phyloP scores from a whole-genome alignment of 2,888 invertebrate species.

The Willowsia nigromaculata region DNA sequence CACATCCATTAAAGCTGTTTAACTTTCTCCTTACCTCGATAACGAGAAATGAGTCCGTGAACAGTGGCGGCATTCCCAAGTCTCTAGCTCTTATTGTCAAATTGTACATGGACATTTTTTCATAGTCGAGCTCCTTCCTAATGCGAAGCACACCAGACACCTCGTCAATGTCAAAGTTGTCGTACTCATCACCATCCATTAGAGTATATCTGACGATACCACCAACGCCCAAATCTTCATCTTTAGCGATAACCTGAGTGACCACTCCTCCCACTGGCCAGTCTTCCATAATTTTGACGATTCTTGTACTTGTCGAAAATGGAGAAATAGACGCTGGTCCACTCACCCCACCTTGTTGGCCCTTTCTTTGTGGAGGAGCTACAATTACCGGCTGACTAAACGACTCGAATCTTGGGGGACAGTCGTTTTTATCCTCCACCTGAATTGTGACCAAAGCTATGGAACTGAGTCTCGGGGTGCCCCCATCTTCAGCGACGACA shows the following conservation, averaged over 20 bases:
- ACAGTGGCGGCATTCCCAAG: conserved; percentile 89
- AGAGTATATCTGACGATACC: conserved; percentile 91
- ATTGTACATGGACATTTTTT: conserved; percentile 93
- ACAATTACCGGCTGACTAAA: conserved; percentile 76
- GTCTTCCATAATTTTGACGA: conserved; percentile 93
- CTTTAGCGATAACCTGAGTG: conserved; percentile 90
- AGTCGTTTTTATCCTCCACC: conserved; percentile 95
- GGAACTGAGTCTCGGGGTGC: conserved; percentile 86
- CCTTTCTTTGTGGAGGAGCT: not conserved
- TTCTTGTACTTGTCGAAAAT: conserved; percentile 47
- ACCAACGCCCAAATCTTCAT: conserved; percentile 91
- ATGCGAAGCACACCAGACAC: conserved; percentile 93
- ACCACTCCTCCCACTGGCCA: conserved; percentile 91
- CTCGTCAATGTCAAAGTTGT: conserved; percentile 89
- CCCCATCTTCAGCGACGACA: conserved; percentile 90
- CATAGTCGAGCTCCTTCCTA: conserved; percentile 90
- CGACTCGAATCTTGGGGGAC: conserved; percentile 90
- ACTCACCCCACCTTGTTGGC: not conserved
- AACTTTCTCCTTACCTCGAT: conserved; percentile 90
- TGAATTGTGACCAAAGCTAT: conserved; percentile 90
- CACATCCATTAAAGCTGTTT: too few relatives aligned
- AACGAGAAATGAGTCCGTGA: conserved; percentile 88
- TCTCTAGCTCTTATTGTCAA: conserved; percentile 92
- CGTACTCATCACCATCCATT: conserved; percentile 84
- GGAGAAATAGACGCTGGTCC: not conserved